Evolutionary conservation across 2,797 vertebrate species (phyloP).

Genomic region (Channallabes apus): DNA sequence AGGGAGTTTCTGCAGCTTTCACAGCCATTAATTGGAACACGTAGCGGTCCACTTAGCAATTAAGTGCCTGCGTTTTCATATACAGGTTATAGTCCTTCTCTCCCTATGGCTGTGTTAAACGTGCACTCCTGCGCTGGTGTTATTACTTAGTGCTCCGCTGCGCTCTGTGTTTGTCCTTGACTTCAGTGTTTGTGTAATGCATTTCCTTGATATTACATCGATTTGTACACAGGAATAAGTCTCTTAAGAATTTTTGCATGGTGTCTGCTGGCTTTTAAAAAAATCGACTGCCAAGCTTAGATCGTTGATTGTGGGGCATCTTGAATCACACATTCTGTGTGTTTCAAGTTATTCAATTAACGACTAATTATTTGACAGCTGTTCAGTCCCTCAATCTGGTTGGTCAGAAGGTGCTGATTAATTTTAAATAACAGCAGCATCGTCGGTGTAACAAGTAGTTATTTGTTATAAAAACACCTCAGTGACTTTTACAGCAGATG

Average conservation of each 20-base stretch:
- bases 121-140: not conserved
- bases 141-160: not conserved
- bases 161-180: not conserved
- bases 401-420: not conserved
- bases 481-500: not conserved
- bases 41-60: constrained; percentile 11
- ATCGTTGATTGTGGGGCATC: not conserved
- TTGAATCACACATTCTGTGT: constrained; percentile 36
- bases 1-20: constrained; percentile 18
- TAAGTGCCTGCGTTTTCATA: constrained; percentile 16
- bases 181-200: not conserved
- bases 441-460: not conserved
- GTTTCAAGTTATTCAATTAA: not conserved
- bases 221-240: not conserved
- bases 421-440: not conserved
- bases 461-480: not conserved
- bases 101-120: constrained; percentile 6
- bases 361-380: not conserved
- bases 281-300: not conserved
- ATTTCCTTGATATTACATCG: not conserved
- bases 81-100: not conserved
- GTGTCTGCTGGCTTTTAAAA: not conserved
- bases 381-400: not conserved
- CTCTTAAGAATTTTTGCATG: not conserved
- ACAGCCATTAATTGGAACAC: constrained; percentile 17